Evolutionary conservation across 2,797 vertebrate species (phyloP).

Genomic region (Epinephelus coioides): DNA sequence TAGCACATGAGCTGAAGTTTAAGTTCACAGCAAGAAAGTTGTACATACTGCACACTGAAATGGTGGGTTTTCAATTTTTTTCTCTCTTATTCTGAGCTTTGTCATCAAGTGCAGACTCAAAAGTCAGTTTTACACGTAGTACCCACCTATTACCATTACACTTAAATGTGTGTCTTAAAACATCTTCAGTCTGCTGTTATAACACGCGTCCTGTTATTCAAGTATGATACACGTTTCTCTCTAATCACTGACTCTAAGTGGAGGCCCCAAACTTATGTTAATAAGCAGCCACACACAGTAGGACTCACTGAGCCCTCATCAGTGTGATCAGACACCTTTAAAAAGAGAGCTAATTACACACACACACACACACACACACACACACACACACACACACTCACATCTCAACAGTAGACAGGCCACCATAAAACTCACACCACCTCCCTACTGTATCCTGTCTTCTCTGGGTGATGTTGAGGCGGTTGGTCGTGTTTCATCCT

Average conservation of each 20-base stretch:
- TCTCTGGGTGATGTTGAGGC: slow-evolving; percentile 41
- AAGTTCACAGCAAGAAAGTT: not conserved
- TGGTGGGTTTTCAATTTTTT: not conserved
- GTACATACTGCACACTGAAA: not conserved
- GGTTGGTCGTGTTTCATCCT: slow-evolving; percentile 50
- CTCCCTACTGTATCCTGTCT: slow-evolving; percentile 27
- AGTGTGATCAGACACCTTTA: slow-evolving; percentile 61
- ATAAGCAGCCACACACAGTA: slow-evolving; percentile 54
- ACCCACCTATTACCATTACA: not conserved
- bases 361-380: slow-evolving; percentile 21
- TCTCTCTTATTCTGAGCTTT: not conserved
- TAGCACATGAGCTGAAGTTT: slow-evolving; percentile 16
- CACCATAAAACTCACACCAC: slow-evolving; percentile 45
- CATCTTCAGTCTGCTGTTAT: slow-evolving; percentile 4
- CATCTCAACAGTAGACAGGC: slow-evolving; percentile 41
- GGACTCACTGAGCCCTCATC: slow-evolving; percentile 38
- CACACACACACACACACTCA: slow-evolving; percentile 4
- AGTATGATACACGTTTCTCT: slow-evolving; percentile 35
- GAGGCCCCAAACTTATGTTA: slow-evolving; percentile 50
- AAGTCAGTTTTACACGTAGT: not conserved
- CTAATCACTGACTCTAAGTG: slow-evolving; percentile 47
- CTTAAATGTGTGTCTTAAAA: slow-evolving; percentile 8
- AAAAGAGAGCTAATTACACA: slow-evolving; percentile 60
- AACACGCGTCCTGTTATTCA: slow-evolving; percentile 34
- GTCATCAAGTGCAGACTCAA: slow-evolving; percentile 11